Evolutionary conservation across 2,888 invertebrate genomes (phyloP).

Genomic region (Octodonta nipae): DNA sequence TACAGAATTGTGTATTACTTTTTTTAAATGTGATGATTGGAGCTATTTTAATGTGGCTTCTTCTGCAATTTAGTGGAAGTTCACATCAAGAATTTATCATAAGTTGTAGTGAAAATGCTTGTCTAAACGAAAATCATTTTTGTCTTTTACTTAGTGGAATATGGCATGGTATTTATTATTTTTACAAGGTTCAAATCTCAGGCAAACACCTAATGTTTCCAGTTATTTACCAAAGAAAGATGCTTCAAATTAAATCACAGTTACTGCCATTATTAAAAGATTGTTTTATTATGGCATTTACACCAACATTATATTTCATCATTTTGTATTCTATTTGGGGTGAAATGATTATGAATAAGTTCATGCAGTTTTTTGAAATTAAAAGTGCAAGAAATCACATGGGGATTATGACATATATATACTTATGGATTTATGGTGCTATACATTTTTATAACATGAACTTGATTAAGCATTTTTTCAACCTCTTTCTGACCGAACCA

Average conservation of each 20-base stretch:
- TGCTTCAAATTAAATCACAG: conserved; percentile 50
- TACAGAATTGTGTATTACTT: conserved; percentile 45
- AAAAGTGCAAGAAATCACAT: conserved; percentile 36
- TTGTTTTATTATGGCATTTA: conserved; percentile 37
- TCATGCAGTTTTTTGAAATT: conserved; percentile 42
- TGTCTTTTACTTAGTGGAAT: conserved; percentile 55
- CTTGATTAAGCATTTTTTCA: conserved; percentile 56
- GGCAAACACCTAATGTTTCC: conserved; percentile 51
- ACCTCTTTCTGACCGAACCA: conserved; percentile 57
- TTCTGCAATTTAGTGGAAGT: conserved; percentile 50
- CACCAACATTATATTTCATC: conserved; percentile 48
- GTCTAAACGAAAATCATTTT: conserved; percentile 52
- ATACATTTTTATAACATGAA: conserved; percentile 57
- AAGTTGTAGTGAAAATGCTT: conserved; percentile 40
- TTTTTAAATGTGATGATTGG: conserved; percentile 50
- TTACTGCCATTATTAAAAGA: conserved; percentile 43
- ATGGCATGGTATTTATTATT: conserved; percentile 52
- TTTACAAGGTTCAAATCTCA: conserved; percentile 43
- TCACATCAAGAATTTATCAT: conserved; percentile 42
- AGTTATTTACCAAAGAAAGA: conserved; percentile 56
- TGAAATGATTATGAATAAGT: conserved; percentile 37
- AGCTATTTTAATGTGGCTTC: conserved; percentile 53
- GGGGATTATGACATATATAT: conserved; percentile 39
- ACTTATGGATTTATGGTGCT: conserved; percentile 55
- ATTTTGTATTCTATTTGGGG: conserved; percentile 51